Conservation (phyloP, 2,888 invertebrate genomes). For the Sthenelais limicola region DNA sequence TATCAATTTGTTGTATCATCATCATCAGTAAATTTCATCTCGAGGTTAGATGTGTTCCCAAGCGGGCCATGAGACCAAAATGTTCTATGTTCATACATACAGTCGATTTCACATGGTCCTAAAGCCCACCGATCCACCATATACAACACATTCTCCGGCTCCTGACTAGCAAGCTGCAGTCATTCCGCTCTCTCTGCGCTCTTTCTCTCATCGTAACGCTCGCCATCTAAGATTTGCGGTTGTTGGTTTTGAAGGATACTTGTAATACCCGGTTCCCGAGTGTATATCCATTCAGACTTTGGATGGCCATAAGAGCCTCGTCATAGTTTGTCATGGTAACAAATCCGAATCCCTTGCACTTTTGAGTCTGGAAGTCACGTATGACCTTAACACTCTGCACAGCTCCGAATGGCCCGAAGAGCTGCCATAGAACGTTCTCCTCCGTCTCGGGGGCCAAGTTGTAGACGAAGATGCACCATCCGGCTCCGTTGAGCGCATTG, state of each 20-base stretch:
- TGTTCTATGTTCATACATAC: slow-evolving; percentile 8
- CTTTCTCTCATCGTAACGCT: background rate
- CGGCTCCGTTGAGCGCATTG: slow-evolving; percentile 72
- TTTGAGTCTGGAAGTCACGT: slow-evolving; percentile 94
- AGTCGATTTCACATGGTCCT: slow-evolving; percentile 10
- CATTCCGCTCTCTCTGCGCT: background rate
- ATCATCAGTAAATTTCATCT: no score
- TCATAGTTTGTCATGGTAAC: slow-evolving; percentile 99
- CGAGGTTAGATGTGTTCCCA: slow-evolving; percentile 20
- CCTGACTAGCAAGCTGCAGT: background rate
- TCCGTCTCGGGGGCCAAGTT: slow-evolving; percentile 93
- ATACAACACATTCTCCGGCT: slow-evolving; percentile 8
- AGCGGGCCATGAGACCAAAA: slow-evolving; percentile 35
- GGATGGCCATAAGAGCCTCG: slow-evolving; percentile 95
- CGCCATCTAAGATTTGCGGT: slow-evolving; percentile 75
- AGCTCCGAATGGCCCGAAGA: slow-evolving; percentile 97
- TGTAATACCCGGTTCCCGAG: slow-evolving; percentile 95
- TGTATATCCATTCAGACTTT: slow-evolving; percentile 95
- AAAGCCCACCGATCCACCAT: slow-evolving; percentile 32
- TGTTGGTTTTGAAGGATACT: slow-evolving; percentile 92
- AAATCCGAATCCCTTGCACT: slow-evolving; percentile 98
- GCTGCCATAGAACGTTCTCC: slow-evolving; percentile 92
- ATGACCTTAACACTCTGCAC: slow-evolving; percentile 98
- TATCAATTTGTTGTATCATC: no score
- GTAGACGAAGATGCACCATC: slow-evolving; percentile 95